These are phyloP conservation scores for Dicrostonyx torquatus DNA, from an alignment of 2,797 vertebrate genomes.

Conservation along the genomic window DNA sequence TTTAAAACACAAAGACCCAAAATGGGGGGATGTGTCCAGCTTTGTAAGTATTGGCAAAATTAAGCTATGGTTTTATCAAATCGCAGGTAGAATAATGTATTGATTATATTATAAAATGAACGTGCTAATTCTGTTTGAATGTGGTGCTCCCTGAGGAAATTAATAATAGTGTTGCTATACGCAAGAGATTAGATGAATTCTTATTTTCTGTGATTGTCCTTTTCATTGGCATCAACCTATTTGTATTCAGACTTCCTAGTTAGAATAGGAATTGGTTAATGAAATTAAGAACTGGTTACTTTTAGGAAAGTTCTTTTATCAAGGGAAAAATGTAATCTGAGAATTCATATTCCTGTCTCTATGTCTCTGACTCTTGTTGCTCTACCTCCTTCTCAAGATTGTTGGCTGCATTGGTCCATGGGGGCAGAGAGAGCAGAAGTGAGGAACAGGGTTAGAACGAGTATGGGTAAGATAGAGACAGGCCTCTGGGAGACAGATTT, in stretches of 20 bases:
- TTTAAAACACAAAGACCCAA: background rate
- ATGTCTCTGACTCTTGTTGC: background rate
- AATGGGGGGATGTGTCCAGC: background rate
- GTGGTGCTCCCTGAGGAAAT: background rate
- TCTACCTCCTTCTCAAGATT: background rate
- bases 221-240: background rate
- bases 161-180: background rate
- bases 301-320: background rate
- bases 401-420: background rate
- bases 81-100: background rate
- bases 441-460: background rate
- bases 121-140: conserved; percentile 8
- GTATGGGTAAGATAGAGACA: background rate
- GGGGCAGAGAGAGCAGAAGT: background rate
- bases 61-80: background rate
- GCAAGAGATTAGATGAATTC: background rate
- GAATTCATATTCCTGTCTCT: background rate
- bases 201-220: background rate
- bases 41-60: background rate
- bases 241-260: background rate
- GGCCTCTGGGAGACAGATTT: background rate
- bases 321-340: background rate
- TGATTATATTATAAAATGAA: background rate
- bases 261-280: background rate
- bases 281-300: background rate